Conservation (phyloP, 2,797 vertebrate genomes). For the Hyperoplus lanceolatus region DNA sequence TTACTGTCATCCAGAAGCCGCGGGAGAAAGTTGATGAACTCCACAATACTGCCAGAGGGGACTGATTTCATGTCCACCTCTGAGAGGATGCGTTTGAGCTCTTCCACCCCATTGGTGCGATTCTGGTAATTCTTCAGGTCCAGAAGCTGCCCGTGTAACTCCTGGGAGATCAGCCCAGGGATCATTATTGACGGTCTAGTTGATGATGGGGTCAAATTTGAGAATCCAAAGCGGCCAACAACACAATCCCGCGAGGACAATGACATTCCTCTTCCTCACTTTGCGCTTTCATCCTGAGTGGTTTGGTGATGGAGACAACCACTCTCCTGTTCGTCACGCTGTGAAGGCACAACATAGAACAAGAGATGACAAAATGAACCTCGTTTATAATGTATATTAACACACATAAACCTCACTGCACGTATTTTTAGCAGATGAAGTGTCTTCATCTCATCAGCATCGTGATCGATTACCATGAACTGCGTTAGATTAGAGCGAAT, state of each 20-base stretch:
- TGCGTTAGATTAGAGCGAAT: slow-evolving; percentile 7
- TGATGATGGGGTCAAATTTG: slow-evolving; percentile 67
- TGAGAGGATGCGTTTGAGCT: slow-evolving; percentile 86
- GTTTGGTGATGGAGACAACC: slow-evolving; percentile 50
- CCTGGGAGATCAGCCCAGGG: slow-evolving; percentile 90
- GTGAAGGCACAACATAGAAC: slow-evolving; percentile 42
- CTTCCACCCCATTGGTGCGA: slow-evolving; percentile 89
- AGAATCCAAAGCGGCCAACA: slow-evolving; percentile 55
- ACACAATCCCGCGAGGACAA: slow-evolving; percentile 62
- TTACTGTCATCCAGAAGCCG: slow-evolving; percentile 89
- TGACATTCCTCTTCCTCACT: slow-evolving; percentile 61
- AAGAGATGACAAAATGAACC: neutral
- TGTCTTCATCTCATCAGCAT: neutral
- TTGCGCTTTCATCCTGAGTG: slow-evolving; percentile 69
- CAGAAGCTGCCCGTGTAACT: slow-evolving; percentile 89
- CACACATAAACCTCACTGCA: neutral
- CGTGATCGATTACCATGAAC: slow-evolving; percentile 11
- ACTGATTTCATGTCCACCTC: slow-evolving; percentile 80
- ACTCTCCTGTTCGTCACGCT: slow-evolving; percentile 57
- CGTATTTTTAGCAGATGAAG: slow-evolving; percentile 2
- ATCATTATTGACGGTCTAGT: slow-evolving; percentile 80
- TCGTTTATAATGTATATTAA: neutral
- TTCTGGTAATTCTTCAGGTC: slow-evolving; percentile 91
- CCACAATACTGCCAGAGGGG: slow-evolving; percentile 81
- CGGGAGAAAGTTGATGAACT: slow-evolving; percentile 88